phyloP scores from a whole-genome alignment of 2,113 vertebrate genomes.

The Gavia stellata region DNA sequence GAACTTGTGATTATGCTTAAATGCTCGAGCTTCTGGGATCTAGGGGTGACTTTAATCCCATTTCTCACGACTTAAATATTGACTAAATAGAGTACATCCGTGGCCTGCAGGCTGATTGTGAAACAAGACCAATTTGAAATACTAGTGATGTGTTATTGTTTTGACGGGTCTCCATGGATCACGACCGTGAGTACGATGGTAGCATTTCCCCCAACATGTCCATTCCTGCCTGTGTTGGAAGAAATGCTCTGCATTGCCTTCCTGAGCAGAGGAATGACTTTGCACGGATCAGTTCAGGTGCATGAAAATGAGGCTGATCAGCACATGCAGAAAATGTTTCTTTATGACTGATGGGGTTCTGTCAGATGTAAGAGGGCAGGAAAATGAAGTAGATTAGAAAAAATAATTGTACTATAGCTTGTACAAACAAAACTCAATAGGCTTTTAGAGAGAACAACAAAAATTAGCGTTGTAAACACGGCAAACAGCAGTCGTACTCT shows the following conservation, averaged over 20 bases:
- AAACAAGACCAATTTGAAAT: neutral
- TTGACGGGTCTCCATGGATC: neutral
- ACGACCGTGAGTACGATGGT: rapidly evolving
- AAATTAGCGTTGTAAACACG: neutral
- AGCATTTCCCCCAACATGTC: neutral
- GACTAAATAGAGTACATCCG: neutral
- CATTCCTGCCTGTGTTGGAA: neutral
- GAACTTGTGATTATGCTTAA: neutral
- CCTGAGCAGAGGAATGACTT: neutral
- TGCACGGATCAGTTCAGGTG: neutral
- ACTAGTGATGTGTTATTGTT: neutral
- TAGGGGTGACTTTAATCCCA: neutral
- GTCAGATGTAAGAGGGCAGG: neutral
- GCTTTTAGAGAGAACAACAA: neutral
- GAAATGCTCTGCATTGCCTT: neutral
- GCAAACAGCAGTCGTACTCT: neutral
- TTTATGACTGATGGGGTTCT: neutral
- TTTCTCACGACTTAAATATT: neutral
- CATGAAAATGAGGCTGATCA: neutral
- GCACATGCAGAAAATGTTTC: neutral
- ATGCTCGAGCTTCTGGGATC: rapidly evolving
- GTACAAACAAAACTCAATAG: neutral
- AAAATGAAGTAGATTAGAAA: neutral
- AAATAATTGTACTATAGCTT: neutral
- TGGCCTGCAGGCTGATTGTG: neutral